Base-by-base conservation (phyloP, 2,113 vertebrate genomes). In the Cygnus buccinator region DNA sequence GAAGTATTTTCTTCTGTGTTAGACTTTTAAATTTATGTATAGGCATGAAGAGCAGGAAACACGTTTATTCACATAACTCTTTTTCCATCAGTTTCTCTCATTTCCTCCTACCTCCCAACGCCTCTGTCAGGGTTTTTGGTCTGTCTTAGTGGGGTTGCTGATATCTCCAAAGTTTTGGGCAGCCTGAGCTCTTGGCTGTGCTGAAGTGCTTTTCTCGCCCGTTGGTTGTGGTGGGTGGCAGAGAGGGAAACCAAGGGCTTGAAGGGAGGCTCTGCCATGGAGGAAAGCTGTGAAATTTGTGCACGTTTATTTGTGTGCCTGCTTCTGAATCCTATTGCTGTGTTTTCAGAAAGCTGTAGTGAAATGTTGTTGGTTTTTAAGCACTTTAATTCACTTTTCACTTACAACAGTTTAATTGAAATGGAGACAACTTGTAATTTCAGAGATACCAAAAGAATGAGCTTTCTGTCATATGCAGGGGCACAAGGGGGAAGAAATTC, bases 331-430 rank as follows among this genome's bases (percentile, higher is more conserved):
- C 62, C 46, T 35, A 7, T 48, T 72, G 54, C 33, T 84, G 18
- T 62, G 26, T 18, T 65, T 83, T 86, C 61, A 33, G 44, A 80
- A 86, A 84, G 20, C 33, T 88, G 12, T 43, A 54, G n/a, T 22
- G 43, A 92, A 92, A 68, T 57, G 9, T 54, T 89, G 57, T 73
- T 8, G 44, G 9, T 83, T 84, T 87, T 88, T 50, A 57, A 88
- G 33, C 19, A 26, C 70, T 94, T 91, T 80, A 25, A 46, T 91
- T 81, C 41, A 55, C 15, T 87, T 96, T 92, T 95, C n/a, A 41
- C 37, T 86, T 78, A 61, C 1, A 87, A 57, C 12, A 76, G 7
- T 89, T 79, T 55, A 70, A 46, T 54, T 31, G 39, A 9, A 87
- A 55, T 25, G 52, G 19, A 66, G 8, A 3, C 29, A 86, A 77